A percentile compares a stretch with the other conserved stretches of the same genome.
phyloP scores from a whole-genome alignment of 2,113 vertebrate species.

The Entelurus aequoreus region DNA sequence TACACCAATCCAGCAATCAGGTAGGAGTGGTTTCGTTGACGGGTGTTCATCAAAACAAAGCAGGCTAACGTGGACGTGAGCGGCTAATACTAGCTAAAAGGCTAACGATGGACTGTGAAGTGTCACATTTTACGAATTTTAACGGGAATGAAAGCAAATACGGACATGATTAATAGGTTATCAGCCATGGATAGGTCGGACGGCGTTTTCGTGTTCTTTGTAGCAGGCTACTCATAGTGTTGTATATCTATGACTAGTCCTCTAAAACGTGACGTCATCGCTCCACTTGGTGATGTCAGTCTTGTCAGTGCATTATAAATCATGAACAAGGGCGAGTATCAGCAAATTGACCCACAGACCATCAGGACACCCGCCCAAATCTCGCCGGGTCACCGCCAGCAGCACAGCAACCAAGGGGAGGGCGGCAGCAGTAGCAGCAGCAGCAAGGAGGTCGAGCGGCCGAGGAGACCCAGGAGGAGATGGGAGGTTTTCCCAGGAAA shows the following conservation, averaged over 20 bases:
- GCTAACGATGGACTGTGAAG: not conserved
- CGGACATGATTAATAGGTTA: not conserved
- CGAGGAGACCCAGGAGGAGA: conserved; percentile 68
- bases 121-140: not conserved
- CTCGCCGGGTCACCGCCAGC: conserved; percentile 6
- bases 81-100: not conserved
- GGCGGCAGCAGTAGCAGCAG: not conserved
- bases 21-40: too few species aligned
- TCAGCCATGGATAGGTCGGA: not conserved
- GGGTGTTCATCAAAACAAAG: too few species aligned
- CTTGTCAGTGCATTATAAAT: conserved; percentile 9
- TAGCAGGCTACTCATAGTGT: not conserved
- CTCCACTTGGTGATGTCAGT: conserved; percentile 28
- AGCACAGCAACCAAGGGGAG: not conserved
- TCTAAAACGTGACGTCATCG: conserved; percentile 3
- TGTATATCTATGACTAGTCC: not conserved
- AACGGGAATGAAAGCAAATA: conserved; percentile 5
- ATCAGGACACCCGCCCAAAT: conserved; percentile 51
- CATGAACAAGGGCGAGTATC: conserved; percentile 82
- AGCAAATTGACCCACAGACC: conserved; percentile 77
- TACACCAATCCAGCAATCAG: not conserved
- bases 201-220: conserved; percentile 16
- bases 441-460: conserved; percentile 14
- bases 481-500: conserved; percentile 90
- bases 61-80: not conserved